A percentile compares a stretch with the other conserved stretches of the same genome.
phyloP scores from a whole-genome alignment of 2,888 invertebrate genomes.

The Lobophora halterata region DNA sequence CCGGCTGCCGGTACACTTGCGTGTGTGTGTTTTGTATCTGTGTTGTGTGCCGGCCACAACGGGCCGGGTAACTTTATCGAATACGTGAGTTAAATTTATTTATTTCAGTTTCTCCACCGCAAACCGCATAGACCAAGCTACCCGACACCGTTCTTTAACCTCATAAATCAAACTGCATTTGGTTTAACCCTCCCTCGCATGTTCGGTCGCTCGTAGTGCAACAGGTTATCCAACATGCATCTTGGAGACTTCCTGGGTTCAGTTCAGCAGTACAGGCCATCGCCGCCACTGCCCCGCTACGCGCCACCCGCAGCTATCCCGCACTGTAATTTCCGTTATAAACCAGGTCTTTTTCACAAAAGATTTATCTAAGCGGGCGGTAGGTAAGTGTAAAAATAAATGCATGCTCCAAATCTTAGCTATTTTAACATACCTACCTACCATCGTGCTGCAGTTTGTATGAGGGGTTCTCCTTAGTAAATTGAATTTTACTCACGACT shows the following conservation, averaged over 20 bases:
- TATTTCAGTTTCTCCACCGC: constrained; percentile 7
- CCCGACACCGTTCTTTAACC: constrained; percentile 7
- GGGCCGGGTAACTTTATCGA: constrained; percentile 19
- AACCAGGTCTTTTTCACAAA: constrained; percentile 20
- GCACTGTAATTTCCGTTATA: too few species aligned
- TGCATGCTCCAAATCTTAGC: constrained; percentile 32
- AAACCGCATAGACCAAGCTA: constrained; percentile 1
- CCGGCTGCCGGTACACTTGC: constrained; percentile 29
- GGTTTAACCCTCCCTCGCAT: neutral
- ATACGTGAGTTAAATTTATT: constrained; percentile 25
- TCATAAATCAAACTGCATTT: constrained; percentile 8
- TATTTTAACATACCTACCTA: constrained; percentile 28
- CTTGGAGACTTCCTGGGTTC: constrained; percentile 5
- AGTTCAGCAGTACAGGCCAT: too few species aligned
- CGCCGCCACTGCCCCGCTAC: too few species aligned
- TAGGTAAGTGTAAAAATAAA: constrained; percentile 32
- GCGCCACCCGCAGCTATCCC: too few species aligned
- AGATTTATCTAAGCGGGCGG: constrained; percentile 12
- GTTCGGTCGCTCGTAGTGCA: constrained; percentile 9
- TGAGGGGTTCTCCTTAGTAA: too few species aligned
- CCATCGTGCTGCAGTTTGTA: constrained; percentile 24
- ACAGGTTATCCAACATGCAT: constrained; percentile 20
- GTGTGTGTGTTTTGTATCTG: constrained; percentile 27
- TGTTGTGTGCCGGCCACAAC: constrained; percentile 28
- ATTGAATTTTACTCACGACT: too few species aligned